Evolutionary conservation across 2,113 vertebrate species (phyloP).

Genomic region (Cariama cristata): DNA sequence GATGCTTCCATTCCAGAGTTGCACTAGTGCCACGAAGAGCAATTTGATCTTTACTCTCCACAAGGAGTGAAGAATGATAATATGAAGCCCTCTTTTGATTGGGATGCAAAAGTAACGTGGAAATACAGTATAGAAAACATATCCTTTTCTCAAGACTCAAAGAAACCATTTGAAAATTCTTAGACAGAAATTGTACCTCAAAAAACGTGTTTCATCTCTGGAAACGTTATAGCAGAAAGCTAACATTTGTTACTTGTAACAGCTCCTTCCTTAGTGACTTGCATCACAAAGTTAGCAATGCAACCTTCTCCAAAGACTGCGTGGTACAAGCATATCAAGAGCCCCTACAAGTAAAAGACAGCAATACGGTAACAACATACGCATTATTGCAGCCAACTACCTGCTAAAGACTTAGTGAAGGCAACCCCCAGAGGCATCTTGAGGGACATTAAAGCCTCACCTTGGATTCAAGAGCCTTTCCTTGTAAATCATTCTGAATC

Average conservation of each 20-base stretch:
- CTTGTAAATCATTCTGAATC: not conserved
- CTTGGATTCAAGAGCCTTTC: not conserved
- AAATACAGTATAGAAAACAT: not conserved
- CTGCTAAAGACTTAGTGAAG: not conserved
- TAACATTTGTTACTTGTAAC: not conserved
- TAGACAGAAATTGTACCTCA: not conserved
- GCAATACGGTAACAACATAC: not conserved
- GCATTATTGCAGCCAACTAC: not conserved
- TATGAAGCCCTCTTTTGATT: not conserved
- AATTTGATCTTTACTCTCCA: not conserved
- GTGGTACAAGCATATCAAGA: not conserved
- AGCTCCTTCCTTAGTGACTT: not conserved
- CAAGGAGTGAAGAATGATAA: not conserved
- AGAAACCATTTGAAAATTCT: not conserved
- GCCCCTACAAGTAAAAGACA: not conserved
- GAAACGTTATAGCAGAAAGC: not conserved
- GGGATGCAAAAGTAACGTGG: not conserved
- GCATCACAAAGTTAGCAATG: not conserved
- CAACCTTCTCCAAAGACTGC: not conserved
- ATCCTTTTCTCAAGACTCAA: not conserved
- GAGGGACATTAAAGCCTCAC: not conserved
- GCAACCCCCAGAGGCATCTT: not conserved
- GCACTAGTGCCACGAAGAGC: not conserved
- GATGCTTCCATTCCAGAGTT: not conserved
- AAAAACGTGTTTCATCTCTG: not conserved